These are phyloP conservation scores for Capreolus pygargus DNA, from an alignment of 2,113 vertebrate genomes.

Conservation along the genomic window DNA sequence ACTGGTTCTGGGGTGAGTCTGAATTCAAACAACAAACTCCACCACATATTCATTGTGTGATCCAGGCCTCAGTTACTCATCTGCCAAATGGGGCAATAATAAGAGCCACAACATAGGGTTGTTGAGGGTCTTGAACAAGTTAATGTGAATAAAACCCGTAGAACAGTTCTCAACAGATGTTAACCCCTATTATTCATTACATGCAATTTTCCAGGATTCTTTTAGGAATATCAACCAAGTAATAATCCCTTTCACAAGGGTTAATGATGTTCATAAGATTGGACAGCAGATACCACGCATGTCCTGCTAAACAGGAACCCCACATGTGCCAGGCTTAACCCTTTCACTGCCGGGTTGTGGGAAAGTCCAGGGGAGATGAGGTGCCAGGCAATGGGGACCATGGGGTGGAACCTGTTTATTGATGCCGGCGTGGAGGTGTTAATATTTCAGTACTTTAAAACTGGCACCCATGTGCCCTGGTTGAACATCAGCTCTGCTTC, in stretches of 20 bases:
- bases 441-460: neutral
- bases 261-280: neutral
- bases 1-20: neutral
- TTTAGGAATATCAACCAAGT: neutral
- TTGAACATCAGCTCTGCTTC: neutral
- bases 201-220: neutral
- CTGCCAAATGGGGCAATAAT: neutral
- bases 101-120: neutral
- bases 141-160: neutral
- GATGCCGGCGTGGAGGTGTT: neutral
- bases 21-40: neutral
- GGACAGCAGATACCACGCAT: neutral
- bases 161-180: neutral
- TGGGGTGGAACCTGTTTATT: neutral
- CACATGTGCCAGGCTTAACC: neutral
- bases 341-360: neutral
- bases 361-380: neutral
- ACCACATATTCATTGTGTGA: neutral
- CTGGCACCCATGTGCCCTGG: neutral
- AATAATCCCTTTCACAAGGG: neutral
- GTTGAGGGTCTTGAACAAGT: neutral
- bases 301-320: neutral
- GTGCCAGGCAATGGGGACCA: neutral
- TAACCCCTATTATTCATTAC: neutral
- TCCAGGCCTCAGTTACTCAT: neutral